Percentiles rank a stretch among this genome's conserved stretches.
phyloP scores from a whole-genome alignment of 53 echinoderm and acorn worm genomes.

The Antedon mediterranea region DNA sequence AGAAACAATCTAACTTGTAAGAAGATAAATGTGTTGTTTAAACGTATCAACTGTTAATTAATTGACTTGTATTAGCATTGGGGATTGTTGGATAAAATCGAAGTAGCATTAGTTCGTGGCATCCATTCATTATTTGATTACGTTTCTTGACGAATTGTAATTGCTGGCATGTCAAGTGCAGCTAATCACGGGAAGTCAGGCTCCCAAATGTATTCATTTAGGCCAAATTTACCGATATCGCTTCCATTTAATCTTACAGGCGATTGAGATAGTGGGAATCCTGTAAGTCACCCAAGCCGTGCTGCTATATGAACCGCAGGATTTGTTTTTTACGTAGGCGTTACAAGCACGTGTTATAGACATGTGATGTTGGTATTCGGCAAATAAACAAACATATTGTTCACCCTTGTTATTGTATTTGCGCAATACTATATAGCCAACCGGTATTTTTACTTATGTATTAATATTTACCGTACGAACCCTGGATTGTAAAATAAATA shows the following conservation, averaged over 20 bases:
- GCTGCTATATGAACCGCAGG: too few species aligned
- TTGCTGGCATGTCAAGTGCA: background rate
- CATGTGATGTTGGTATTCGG: background rate
- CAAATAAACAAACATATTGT: background rate
- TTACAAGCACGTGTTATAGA: background rate
- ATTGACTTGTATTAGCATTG: background rate
- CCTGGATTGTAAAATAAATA: background rate
- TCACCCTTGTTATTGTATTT: background rate
- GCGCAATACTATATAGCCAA: background rate
- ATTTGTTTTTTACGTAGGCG: background rate
- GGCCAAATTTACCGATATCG: background rate
- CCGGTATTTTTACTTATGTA: background rate
- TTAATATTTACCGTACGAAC: background rate
- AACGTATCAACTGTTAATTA: background rate
- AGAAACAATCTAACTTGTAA: too few species aligned
- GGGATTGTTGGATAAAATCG: background rate
- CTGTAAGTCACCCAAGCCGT: background rate
- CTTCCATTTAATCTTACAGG: background rate
- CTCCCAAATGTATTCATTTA: background rate
- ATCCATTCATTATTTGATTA: background rate
- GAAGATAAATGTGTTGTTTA: too few species aligned
- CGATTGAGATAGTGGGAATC: background rate
- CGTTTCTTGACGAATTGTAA: background rate
- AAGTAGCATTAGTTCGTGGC: background rate
- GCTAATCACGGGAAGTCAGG: background rate